These are phyloP conservation scores for Panagrolaimus sp. DNA, from an alignment of 1,140 invertebrate species.

Conservation along the genomic window DNA sequence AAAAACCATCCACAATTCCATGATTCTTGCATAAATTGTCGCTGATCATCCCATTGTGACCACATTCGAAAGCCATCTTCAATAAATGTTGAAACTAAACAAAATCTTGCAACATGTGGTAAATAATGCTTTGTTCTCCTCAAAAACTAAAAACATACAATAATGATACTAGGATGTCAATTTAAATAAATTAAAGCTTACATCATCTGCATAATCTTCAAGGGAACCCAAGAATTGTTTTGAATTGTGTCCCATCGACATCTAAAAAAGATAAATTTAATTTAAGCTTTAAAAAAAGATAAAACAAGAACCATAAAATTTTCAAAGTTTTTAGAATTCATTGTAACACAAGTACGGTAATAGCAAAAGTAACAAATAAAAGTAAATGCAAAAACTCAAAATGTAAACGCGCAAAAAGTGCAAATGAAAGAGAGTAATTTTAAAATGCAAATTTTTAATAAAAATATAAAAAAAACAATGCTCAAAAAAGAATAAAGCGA, in stretches of 20 bases:
- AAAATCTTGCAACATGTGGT: conserved; percentile 87
- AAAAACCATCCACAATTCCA: conserved; percentile 94
- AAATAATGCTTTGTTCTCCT: conserved; percentile 72
- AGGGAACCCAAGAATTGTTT: conserved; percentile 80
- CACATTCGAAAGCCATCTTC: conserved; percentile 99
- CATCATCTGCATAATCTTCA: conserved; percentile 88
- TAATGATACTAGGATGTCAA: neutral
- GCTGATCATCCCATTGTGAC: conserved; percentile 94
- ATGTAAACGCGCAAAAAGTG: too few relatives aligned
- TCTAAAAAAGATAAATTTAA: too few relatives aligned
- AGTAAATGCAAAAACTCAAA: too few relatives aligned
- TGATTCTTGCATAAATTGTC: conserved; percentile 88
- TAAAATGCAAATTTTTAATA: too few relatives aligned
- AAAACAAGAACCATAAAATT: too few relatives aligned
- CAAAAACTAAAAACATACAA: conserved; percentile 33
- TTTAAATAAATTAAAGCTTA: conserved; percentile 60
- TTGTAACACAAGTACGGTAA: too few relatives aligned
- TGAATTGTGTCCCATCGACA: conserved; percentile 50
- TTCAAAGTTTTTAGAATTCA: too few relatives aligned
- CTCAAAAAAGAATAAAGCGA: too few relatives aligned
- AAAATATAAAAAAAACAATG: too few relatives aligned
- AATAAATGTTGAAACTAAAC: conserved; percentile 96
- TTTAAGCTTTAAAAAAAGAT: too few relatives aligned
- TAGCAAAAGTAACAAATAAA: too few relatives aligned
- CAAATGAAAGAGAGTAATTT: too few relatives aligned